phyloP scores from a whole-genome alignment of 2,888 invertebrate genomes.

The Trichopoda pennipes region DNA sequence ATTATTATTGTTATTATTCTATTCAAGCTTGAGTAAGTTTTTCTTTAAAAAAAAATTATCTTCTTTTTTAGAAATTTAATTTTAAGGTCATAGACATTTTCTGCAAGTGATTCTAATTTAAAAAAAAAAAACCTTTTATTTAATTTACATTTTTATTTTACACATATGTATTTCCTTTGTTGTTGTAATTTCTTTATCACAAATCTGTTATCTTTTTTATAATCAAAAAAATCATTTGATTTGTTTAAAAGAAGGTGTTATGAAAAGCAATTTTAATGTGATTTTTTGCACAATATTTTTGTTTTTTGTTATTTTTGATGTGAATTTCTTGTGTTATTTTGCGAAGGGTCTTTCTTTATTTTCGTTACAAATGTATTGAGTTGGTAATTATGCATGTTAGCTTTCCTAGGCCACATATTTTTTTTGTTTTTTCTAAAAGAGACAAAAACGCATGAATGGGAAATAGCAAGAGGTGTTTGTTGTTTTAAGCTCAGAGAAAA shows the following conservation, averaged over 20 bases:
- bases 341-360: constrained; percentile 56
- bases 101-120: constrained; percentile 25
- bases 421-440: not conserved
- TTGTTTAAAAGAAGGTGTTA: constrained; percentile 74
- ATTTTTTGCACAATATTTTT: constrained; percentile 77
- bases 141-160: constrained; percentile 48
- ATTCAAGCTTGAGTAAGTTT: constrained; percentile 61
- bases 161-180: constrained; percentile 19
- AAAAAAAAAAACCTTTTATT: not conserved
- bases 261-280: constrained; percentile 78
- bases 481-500: constrained; percentile 47
- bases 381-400: constrained; percentile 63
- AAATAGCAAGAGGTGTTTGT: constrained; percentile 52
- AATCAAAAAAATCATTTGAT: constrained; percentile 55
- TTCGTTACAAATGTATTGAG: constrained; percentile 45
- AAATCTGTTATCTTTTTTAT: constrained; percentile 52
- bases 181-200: constrained; percentile 63
- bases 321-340: constrained; percentile 48
- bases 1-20: constrained; percentile 44
- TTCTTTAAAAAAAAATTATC: constrained; percentile 22
- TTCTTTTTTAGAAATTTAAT: constrained; percentile 43
- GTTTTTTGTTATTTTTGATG: constrained; percentile 53
- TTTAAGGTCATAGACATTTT: constrained; percentile 65
- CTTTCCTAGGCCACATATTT: constrained; percentile 19
- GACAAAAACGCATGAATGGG: constrained; percentile 56